A percentile compares a stretch with the other conserved stretches of the same genome.
Conservation (phyloP, 1,140 invertebrate genomes). For the Wiebesia pumilae region DNA sequence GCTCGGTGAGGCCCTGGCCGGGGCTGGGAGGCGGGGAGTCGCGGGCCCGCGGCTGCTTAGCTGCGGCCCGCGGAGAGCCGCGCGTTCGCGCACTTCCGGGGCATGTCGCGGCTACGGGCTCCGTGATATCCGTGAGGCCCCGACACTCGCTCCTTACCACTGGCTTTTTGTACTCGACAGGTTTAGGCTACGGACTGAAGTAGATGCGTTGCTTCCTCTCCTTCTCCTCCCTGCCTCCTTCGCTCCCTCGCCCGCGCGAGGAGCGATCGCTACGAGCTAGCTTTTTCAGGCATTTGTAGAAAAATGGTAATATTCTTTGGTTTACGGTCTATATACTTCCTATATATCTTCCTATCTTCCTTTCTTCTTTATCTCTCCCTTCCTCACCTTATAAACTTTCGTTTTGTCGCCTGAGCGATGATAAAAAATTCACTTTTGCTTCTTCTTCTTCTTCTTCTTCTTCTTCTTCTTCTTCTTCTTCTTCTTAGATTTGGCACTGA, state of each 20-base stretch:
- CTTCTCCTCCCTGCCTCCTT: slow-evolving; percentile 38
- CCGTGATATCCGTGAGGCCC: background rate
- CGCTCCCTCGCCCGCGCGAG: background rate
- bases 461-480: slow-evolving; percentile 54
- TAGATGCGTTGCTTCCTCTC: slow-evolving; percentile 68
- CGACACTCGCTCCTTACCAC: slow-evolving; percentile 6
- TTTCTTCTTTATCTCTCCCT: slow-evolving; percentile 33
- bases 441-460: slow-evolving; percentile 59
- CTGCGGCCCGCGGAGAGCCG: background rate
- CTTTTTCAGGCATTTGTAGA: slow-evolving; percentile 68
- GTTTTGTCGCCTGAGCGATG: slow-evolving; percentile 48
- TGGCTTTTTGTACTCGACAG: slow-evolving; percentile 73
- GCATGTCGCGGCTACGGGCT: background rate
- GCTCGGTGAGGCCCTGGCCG: background rate
- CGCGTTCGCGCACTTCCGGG: background rate
- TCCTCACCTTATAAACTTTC: slow-evolving; percentile 54
- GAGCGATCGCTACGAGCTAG: background rate
- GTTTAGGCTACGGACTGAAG: slow-evolving; percentile 76
- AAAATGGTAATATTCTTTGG: slow-evolving; percentile 75
- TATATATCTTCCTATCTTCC: slow-evolving; percentile 45
- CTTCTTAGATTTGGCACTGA: slow-evolving; percentile 73
- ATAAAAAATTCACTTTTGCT: slow-evolving; percentile 48
- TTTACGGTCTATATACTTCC: slow-evolving; percentile 65
- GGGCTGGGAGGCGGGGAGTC: background rate
- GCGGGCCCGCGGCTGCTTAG: background rate